phyloP scores from a whole-genome alignment of 2,113 vertebrate species.

The Plestiodon gilberti region DNA sequence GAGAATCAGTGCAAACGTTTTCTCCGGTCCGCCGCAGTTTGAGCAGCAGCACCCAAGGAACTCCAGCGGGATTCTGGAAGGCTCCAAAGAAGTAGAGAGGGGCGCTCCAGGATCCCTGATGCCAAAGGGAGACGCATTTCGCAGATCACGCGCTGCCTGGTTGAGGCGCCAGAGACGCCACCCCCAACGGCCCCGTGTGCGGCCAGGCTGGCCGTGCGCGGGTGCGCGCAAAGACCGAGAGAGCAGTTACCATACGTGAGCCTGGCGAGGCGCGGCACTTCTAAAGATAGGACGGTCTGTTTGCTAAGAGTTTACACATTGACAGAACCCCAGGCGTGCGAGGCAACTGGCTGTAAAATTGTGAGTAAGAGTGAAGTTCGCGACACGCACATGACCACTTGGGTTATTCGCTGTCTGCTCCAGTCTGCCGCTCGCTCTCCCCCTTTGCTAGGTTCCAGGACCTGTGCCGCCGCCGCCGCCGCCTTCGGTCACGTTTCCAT shows the following conservation, averaged over 20 bases:
- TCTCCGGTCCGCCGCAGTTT: no score
- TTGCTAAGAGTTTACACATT: not conserved
- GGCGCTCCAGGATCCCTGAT: not conserved
- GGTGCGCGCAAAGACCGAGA: no score
- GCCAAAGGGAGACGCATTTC: not conserved
- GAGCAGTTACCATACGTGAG: no score
- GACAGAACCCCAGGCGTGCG: not conserved
- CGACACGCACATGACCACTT: not conserved
- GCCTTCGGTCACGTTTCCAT: not conserved
- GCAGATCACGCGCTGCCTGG: not conserved
- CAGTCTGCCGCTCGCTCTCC: no score
- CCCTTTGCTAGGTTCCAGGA: not conserved
- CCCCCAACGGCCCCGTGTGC: not conserved
- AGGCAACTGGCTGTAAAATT: not conserved
- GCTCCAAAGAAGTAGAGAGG: fast-evolving
- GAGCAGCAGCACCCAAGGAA: not conserved
- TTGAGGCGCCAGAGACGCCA: not conserved
- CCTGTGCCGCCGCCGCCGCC: no score
- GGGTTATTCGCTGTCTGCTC: not conserved
- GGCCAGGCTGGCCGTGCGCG: no score
- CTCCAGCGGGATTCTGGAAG: not conserved
- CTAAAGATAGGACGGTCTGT: not conserved
- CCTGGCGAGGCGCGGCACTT: not conserved
- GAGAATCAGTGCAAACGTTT: not conserved
- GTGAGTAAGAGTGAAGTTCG: not conserved